Conservation (phyloP, 1,140 invertebrate genomes). For the Drosophila novamexicana region DNA sequence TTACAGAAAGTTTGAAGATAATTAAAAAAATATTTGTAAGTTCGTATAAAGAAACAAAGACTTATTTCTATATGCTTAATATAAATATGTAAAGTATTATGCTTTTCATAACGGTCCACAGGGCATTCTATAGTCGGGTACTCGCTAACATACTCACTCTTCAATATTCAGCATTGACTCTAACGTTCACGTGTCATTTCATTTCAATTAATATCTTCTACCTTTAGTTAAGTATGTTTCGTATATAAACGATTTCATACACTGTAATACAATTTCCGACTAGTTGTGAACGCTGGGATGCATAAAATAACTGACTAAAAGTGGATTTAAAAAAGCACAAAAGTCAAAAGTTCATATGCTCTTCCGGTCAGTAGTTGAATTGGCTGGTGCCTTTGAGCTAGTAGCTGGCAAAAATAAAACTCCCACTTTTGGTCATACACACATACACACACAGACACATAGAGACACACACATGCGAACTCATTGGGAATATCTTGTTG, state of each 20-base stretch:
- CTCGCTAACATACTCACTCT: no score
- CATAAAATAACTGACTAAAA: neutral
- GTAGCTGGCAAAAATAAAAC: constrained; percentile 54
- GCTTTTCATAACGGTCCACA: no score
- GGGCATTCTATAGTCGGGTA: no score
- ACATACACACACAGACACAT: constrained; percentile 5
- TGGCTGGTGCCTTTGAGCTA: constrained; percentile 36
- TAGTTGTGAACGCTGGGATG: neutral
- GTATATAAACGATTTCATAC: neutral
- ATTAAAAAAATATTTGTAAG: no score
- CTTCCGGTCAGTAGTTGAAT: constrained; percentile 1
- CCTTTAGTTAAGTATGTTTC: no score
- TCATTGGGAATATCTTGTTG: constrained; percentile 2
- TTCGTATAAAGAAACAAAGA: no score
- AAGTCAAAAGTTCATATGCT: constrained; percentile 14
- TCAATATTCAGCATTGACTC: no score
- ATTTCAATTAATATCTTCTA: no score
- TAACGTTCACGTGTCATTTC: no score
- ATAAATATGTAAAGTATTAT: no score
- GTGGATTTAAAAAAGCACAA: neutral
- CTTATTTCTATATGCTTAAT: no score
- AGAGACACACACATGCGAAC: neutral
- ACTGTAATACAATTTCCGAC: neutral
- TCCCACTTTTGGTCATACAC: neutral
- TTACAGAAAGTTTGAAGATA: no score